Evolutionary conservation across 2,888 invertebrate species (phyloP).

Genomic region (Drosophila kambysellisi): DNA sequence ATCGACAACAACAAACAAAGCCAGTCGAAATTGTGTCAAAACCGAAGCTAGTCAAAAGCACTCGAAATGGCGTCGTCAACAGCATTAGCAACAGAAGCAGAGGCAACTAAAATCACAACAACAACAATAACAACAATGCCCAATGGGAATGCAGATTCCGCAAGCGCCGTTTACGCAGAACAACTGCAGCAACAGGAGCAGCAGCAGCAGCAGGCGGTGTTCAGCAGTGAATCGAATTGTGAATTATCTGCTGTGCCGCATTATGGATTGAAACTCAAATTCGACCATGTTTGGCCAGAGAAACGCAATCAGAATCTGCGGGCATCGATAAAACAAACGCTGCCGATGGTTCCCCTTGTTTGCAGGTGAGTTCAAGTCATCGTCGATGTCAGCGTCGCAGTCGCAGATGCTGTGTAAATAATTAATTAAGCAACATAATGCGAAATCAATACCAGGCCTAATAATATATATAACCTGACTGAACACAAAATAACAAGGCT

Average conservation of each 20-base stretch:
- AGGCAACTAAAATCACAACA: constrained; percentile 11
- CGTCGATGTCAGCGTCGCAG: constrained; percentile 7
- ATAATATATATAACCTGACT: constrained; percentile 43
- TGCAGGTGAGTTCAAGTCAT: constrained; percentile 87
- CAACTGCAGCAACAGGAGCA: constrained; percentile 45
- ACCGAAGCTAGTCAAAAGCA: constrained; percentile 38
- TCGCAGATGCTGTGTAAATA: constrained; percentile 54
- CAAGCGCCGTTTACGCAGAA: constrained; percentile 82
- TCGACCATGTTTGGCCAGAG: constrained; percentile 91
- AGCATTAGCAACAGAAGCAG: constrained; percentile 9
- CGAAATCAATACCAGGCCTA: constrained; percentile 70
- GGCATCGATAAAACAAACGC: constrained; percentile 89
- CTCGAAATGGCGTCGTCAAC: constrained; percentile 41
- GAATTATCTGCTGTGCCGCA: constrained; percentile 86
- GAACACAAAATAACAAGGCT: constrained; percentile 21
- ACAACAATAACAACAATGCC: constrained; percentile 26
- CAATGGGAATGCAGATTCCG: constrained; percentile 74
- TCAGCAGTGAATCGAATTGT: constrained; percentile 52
- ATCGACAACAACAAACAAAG: background rate
- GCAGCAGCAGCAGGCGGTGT: constrained; percentile 13
- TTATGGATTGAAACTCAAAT: constrained; percentile 90
- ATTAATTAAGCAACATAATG: constrained; percentile 70
- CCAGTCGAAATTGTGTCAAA: constrained; percentile 22
- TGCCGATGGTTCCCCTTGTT: constrained; percentile 89
- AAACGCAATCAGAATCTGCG: constrained; percentile 89